Base-by-base conservation (phyloP, 2,888 invertebrate genomes). In the Ashinkailepas kermadecensis region DNA sequence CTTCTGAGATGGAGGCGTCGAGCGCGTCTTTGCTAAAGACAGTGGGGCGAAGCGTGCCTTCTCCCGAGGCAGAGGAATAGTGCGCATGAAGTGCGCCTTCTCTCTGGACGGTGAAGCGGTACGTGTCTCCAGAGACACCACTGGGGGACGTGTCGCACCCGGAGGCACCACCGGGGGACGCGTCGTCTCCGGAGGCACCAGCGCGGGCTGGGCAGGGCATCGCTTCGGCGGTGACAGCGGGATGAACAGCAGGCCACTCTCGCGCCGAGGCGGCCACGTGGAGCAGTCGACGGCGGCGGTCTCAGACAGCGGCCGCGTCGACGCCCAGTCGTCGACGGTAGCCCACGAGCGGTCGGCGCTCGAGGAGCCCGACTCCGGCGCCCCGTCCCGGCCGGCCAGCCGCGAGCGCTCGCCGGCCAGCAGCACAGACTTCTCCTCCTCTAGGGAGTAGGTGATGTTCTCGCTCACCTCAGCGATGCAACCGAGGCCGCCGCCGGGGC, bases 191-290 rank as follows among this genome's bases (percentile, higher is more conserved):
- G 39, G 39, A 39, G 39, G 39, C 39, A 39, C 39, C 39, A 39
- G 39, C 39, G 39, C 39, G 1, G 39, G 4, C 39, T 39, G 2
- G 39, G 39, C 39, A 39, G 39, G 39, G 39, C 39, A 4, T 39
- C 39, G 39, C 39, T 39, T 21, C 15, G 82, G 81, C 0, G 84
- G 83, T 10, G 84, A 83, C 12, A 84, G 82, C 79, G 82, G 80
- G 59, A 84, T 81, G 74, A 83, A 83, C 65, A 82, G 58, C 67
- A 81, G 81, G 54, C 81, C 83, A 23, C n/a, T 59, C 13, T 21
- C 21, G 6, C 58, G 58, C 13, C n/a, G 13, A 8, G 58, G 54
- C 74, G 59, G 59, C 59, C 59, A 15, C 39, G 39, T n/a, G 21
- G 23, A 10, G 67, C 67, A 8, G 12, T 25, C 23, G 67, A 15